Conservation (phyloP, 35 echinoderm and acorn worm genomes). For the Strongylocentrotus purpuratus region DNA sequence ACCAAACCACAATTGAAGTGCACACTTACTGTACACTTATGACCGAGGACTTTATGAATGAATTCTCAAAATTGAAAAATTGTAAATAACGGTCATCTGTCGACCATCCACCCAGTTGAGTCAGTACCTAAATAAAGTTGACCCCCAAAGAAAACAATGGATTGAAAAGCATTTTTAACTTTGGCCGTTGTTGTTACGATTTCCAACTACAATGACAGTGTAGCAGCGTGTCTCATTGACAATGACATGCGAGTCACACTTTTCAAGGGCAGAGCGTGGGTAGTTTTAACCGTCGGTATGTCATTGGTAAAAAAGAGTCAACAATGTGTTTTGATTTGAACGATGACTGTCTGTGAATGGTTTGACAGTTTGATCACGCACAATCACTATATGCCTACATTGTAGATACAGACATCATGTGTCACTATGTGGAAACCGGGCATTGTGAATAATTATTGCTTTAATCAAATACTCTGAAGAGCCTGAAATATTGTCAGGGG, state of each 20-base stretch:
- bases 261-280: background rate
- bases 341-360: background rate
- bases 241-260: background rate
- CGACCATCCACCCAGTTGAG: background rate
- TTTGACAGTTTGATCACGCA: background rate
- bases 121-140: background rate
- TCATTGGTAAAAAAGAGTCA: background rate
- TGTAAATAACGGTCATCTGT: background rate
- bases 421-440: no score
- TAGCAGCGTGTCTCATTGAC: background rate
- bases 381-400: background rate
- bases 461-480: no score
- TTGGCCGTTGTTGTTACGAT: background rate
- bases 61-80: background rate
- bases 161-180: background rate
- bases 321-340: background rate
- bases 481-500: no score
- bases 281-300: background rate
- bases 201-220: background rate
- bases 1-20: no score
- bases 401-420: no score
- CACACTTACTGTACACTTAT: no score
- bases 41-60: no score
- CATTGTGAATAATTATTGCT: no score
- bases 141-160: background rate